Evolutionary conservation across 1,140 invertebrate genomes (phyloP), one percentile per base, ranked within the genome.

Genomic region (Calephelis nemesis): DNA sequence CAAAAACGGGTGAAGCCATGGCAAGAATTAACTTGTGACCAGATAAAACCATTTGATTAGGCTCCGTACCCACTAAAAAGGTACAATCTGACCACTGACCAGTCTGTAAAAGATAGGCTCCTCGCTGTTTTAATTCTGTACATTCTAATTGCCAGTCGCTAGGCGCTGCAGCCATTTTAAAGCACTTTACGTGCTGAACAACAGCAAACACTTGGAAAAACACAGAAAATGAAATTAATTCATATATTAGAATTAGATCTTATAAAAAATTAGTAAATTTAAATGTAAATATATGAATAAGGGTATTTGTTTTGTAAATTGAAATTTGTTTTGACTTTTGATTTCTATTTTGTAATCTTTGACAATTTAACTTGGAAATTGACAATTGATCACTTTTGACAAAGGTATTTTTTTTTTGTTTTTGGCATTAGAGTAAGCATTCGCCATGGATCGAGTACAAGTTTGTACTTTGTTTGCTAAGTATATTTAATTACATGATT

Each of bases 1-100:
- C 92, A 94, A 96, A 93, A 3, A 97, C 96, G 9, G 96, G 96
- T 75, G 96, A 97, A 0, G 96, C 95, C 95, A 97, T 97, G 0
- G 96, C 96, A 52, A 97, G 87, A 48, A 97, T 94, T 40, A 97
- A 83, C 82, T 97, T 97, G 81, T 98, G 97, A 0, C 95, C 96
- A 63, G 94, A 93, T 4, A 97, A 88, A 0, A 94, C 92, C 74
- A 96, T 93, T 76, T 96, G 95, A 78, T 96, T 94, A 0, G 95
- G 94, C 76, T 95, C 94, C n/a, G 94, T 93, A 1, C 96, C 96
- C n/a, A 97, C 96, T 67, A 97, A 88, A 78, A 97, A 97, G 30
- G 94, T 94, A 81, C 96, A 97, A 77, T 97, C 96, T 9, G 95
- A 94, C 96, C 96, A 97, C 88, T 95, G 94, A 64, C 95, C 95